Percentiles rank a stretch among this genome's conserved stretches.
Conservation (phyloP, 2,113 vertebrate genomes). For the Malurus cyaneus region DNA sequence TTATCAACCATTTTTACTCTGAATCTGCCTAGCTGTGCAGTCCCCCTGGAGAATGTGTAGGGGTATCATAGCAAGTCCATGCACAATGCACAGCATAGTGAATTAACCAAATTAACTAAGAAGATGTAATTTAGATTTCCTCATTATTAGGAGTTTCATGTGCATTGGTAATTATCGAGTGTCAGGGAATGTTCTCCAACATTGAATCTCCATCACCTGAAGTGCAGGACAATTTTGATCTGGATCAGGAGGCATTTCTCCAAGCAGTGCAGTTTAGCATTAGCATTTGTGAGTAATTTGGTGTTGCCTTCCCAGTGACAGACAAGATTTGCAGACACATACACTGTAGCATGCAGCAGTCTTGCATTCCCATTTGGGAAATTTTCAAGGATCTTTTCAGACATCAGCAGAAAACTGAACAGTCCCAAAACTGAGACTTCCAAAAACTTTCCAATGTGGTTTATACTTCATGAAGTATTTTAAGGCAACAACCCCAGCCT, state of each 20-base stretch:
- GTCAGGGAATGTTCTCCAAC: background rate
- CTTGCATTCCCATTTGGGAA: background rate
- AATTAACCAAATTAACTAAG: background rate
- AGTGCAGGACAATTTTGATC: background rate
- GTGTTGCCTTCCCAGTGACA: background rate
- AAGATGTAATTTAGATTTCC: background rate
- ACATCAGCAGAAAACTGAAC: background rate
- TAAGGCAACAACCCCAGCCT: background rate
- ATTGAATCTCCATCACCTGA: background rate
- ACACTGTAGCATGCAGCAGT: background rate
- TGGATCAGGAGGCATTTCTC: background rate
- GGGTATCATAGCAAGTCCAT: background rate
- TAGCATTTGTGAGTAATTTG: background rate
- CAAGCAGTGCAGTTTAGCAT: rapidly evolving
- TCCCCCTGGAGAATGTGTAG: background rate
- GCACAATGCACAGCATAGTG: background rate
- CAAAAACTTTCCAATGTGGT: background rate
- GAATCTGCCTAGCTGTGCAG: background rate
- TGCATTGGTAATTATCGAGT: background rate
- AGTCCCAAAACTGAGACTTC: background rate
- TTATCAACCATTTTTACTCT: background rate
- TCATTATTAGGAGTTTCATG: background rate
- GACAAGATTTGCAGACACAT: background rate
- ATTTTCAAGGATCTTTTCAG: background rate
- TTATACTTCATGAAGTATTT: background rate